These are phyloP conservation scores for Strix aluco DNA, from an alignment of 2,113 vertebrate species.

Conservation along the genomic window DNA sequence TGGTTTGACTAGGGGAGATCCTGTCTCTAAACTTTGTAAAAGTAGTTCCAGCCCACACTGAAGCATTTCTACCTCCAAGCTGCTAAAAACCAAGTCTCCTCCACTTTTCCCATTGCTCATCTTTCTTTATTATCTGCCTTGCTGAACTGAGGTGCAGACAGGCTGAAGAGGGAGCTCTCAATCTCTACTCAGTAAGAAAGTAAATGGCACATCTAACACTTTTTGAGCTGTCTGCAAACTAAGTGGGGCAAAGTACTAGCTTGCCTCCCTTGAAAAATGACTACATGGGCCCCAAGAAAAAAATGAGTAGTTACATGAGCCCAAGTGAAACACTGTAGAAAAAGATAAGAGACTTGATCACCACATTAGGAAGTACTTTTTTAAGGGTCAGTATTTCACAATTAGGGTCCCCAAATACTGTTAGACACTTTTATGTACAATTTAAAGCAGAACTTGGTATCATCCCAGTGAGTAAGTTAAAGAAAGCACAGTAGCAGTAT, in stretches of 20 bases:
- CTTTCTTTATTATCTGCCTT: not conserved
- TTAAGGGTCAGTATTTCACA: not conserved
- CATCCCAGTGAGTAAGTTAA: not conserved
- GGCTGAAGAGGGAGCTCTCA: conserved; percentile 50
- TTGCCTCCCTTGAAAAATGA: not conserved
- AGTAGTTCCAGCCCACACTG: not conserved
- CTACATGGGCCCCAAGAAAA: not conserved
- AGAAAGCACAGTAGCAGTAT: not conserved
- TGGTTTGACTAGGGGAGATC: not conserved
- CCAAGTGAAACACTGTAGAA: not conserved
- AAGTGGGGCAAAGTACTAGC: not conserved
- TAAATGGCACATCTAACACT: not conserved
- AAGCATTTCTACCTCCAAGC: not conserved
- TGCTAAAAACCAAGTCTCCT: not conserved
- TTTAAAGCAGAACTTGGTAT: not conserved
- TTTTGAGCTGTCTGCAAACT: not conserved
- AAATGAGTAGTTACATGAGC: not conserved
- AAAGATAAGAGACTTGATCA: not conserved
- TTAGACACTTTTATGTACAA: not conserved
- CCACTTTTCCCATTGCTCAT: not conserved
- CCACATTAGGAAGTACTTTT: not conserved
- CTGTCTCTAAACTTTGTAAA: not conserved
- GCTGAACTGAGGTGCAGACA: not conserved
- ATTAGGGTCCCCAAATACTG: not conserved
- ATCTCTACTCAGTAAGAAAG: not conserved